A percentile compares a stretch with the other conserved stretches of the same genome.
phyloP scores from a whole-genome alignment of 2,797 vertebrate genomes.

The Sebastes elongatus region DNA sequence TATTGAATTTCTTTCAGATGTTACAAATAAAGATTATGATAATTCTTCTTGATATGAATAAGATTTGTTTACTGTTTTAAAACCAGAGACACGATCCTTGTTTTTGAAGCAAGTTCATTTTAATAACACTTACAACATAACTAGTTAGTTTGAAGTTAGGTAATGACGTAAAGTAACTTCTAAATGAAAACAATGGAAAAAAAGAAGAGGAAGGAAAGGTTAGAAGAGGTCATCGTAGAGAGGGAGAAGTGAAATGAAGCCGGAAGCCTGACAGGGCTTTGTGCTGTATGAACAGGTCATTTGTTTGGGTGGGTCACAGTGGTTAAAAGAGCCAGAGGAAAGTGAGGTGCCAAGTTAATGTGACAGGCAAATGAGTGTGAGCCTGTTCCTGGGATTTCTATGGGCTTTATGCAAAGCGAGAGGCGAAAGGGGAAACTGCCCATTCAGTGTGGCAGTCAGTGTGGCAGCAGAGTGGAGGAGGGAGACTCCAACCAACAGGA shows the following conservation, averaged over 20 bases:
- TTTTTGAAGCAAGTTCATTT: neutral
- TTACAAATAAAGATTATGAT: neutral
- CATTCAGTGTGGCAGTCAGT: slow-evolving; percentile 52
- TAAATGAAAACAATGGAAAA: slow-evolving; percentile 11
- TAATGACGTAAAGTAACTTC: neutral
- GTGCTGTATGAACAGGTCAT: slow-evolving; percentile 68
- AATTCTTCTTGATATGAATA: neutral
- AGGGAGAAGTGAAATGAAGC: slow-evolving; percentile 55
- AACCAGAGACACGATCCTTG: neutral
- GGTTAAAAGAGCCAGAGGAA: slow-evolving; percentile 58
- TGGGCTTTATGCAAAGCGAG: slow-evolving; percentile 67
- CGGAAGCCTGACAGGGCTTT: slow-evolving; percentile 53
- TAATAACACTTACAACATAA: neutral
- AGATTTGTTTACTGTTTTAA: neutral
- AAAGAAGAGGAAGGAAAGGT: slow-evolving; percentile 44
- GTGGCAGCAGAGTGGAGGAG: slow-evolving; percentile 26
- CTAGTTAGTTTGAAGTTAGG: neutral
- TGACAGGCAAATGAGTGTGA: slow-evolving; percentile 71
- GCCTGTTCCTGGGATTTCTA: slow-evolving; percentile 68
- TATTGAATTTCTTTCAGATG: neutral
- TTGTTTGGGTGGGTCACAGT: slow-evolving; percentile 68
- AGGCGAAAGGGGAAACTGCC: slow-evolving; percentile 45
- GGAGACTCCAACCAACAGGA: slow-evolving; percentile 18
- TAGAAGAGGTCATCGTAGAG: slow-evolving; percentile 36
- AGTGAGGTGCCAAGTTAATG: slow-evolving; percentile 73